Base-by-base conservation (phyloP, 2,113 vertebrate species). In the Oryzias woworae region DNA sequence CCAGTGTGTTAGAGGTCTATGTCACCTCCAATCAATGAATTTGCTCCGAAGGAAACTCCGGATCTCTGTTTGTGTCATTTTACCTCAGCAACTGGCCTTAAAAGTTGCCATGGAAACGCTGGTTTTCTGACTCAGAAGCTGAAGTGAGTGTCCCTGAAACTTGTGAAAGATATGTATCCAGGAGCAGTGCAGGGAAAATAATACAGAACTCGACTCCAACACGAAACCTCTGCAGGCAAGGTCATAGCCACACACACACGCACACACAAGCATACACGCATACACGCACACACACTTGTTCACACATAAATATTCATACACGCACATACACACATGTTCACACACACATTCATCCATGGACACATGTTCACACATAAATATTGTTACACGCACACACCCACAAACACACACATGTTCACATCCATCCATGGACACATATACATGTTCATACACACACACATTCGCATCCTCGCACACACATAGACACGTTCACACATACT, bases 91-190 rank as follows among this genome's bases (percentile, higher is more conserved):
- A 50, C 14, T 78, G 83, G 84, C 89, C 88, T 90, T 92, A 83
- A 36, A 57, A 42, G 90, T 91, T 89, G 68, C 85, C 77, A 53
- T 86, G 86, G 91, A 66, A 87, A 91, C 82, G 54, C 47, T 14
- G 23, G 42, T 78, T 22, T 59, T 71, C 67, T 76, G 81, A 90
- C 76, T 86, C 88, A 86, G 71, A 87, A 69, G 69, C 77, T 67
- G 49, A 74, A 81, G 73, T 76, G 62, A 75, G 57, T 51, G 88
- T 85, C 88, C 89, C 82, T 90, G 89, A 89, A 89, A 89, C 79
- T 82, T 79, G 71, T 73, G 61, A 86, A 84, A 85, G 75, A 85
- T 82, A 68, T 84, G 83, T 73, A 65, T 72, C 88, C 72, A 14
- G 65, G 62, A 81, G 84, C 66, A 68, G 57, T 85, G 58, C 56